These are phyloP conservation scores for Astyanax mexicanus DNA, from an alignment of 2,797 vertebrate species.

Conservation along the genomic window DNA sequence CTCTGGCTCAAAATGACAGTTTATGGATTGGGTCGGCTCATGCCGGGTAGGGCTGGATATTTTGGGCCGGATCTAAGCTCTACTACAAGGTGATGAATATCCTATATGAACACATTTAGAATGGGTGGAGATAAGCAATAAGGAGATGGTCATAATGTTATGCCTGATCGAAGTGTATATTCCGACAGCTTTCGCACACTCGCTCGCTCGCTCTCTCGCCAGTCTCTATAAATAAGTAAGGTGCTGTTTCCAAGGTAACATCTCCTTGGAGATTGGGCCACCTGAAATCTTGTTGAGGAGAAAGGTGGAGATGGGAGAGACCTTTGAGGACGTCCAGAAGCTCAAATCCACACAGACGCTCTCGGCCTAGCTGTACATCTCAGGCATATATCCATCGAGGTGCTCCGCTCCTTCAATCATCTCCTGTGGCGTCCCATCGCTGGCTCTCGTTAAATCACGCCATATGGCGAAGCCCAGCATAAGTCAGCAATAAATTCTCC, in stretches of 20 bases:
- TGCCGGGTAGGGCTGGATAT: too few relatives aligned
- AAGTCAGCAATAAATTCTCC: constrained; percentile 43
- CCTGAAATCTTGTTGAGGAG: constrained; percentile 71
- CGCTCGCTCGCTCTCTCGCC: constrained; percentile 58
- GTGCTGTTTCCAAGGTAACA: constrained; percentile 85
- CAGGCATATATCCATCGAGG: constrained; percentile 30
- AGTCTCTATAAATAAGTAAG: constrained; percentile 82
- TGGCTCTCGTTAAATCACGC: constrained; percentile 36
- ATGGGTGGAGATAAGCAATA: too few relatives aligned
- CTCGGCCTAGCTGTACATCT: constrained; percentile 3
- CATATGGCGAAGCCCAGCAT: constrained; percentile 47
- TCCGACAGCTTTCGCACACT: constrained; percentile 29
- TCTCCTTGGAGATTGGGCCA: constrained; percentile 77
- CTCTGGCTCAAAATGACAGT: too few relatives aligned
- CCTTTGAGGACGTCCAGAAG: constrained; percentile 11
- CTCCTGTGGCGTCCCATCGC: constrained; percentile 1
- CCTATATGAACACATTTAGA: too few relatives aligned
- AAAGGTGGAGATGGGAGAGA: constrained; percentile 39
- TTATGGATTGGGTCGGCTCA: too few relatives aligned
- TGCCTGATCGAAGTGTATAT: too few relatives aligned
- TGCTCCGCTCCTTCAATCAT: constrained; percentile 19
- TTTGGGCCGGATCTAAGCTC: too few relatives aligned
- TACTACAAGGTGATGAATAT: too few relatives aligned
- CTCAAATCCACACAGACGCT: constrained; percentile 2
- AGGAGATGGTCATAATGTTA: too few relatives aligned